Evolutionary conservation across 2,113 vertebrate genomes (phyloP), one percentile per base, ranked within the genome.

Genomic region (Pluvialis apricaria): DNA sequence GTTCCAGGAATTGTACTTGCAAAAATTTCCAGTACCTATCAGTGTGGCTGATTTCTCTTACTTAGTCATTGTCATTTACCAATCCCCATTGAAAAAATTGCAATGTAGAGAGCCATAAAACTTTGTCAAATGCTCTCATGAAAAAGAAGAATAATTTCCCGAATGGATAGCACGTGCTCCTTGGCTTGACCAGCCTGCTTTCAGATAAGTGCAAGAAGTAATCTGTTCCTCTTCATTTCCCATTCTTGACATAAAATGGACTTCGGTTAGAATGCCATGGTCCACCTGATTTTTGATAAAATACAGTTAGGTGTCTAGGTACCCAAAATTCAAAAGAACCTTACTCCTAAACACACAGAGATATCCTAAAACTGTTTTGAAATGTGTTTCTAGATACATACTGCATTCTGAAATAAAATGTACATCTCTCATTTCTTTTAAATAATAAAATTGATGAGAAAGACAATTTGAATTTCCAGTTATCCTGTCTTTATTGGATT

Each of bases 111-210:
- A 81, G 26, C 16, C 54, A 82, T 77, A 85, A 84, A 55, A 70
- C 25, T 72, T 69, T 69, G 18, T 36, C 44, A 94, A 81, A 83
- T 60, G 13, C 4, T 51, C 15, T 82, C 17, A 36, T 29, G 40
- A 55, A 65, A 60, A 57, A 8, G 5, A 81, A 90, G 52, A 92
- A 49, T 47, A 90, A 49, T 81, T 84, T 73, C 44, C 20, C 19
- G 10, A 60, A 72, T 40, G 6, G 7, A 49, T 34, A 51, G 6
- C 29, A 69, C 0, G 0, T 51, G 14, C 4, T 18, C 15, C 5
- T 60, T 51, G 29, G 9, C 29, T 57, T 84, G 44, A 45, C 22
- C 61, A 17, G 13, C 12, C 25, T 84, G 32, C 10, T 29, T 72
- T 81, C 13, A 69, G 42, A 40, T 22, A 75, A 68, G 28, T 29